Conservation (phyloP, 2,797 vertebrate genomes). For the Schizothorax lantsangensis region DNA sequence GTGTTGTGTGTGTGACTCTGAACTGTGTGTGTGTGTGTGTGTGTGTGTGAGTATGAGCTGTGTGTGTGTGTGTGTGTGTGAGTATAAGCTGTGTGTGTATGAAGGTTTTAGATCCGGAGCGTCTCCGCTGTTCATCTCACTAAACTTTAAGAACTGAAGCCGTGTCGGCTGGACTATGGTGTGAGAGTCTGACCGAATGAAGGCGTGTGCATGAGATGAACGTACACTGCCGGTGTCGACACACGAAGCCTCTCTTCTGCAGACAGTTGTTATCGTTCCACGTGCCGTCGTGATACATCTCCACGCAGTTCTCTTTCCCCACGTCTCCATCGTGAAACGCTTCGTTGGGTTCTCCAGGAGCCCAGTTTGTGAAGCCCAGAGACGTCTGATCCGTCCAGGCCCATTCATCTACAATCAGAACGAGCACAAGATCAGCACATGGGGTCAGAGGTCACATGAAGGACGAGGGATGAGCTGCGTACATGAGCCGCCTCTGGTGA, state of each 20-base stretch:
- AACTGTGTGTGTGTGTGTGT: neutral
- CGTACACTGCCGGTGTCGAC: slow-evolving; percentile 78
- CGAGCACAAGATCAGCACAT: neutral
- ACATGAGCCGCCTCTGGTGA: slow-evolving; percentile 77
- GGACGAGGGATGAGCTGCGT: slow-evolving; percentile 47
- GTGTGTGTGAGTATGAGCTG: neutral
- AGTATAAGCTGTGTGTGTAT: neutral
- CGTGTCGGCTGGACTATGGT: neutral
- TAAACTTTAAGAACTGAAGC: neutral
- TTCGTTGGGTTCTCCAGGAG: slow-evolving; percentile 73
- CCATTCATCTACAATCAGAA: slow-evolving; percentile 75
- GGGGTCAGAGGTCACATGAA: neutral
- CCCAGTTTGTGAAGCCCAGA: slow-evolving; percentile 80
- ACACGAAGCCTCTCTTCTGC: slow-evolving; percentile 78
- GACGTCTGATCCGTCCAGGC: slow-evolving; percentile 75
- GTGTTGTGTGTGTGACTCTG: neutral
- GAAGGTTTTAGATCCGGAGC: neutral
- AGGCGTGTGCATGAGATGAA: neutral
- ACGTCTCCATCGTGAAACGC: slow-evolving; percentile 69
- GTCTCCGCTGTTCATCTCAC: neutral
- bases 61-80: neutral
- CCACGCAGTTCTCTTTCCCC: slow-evolving; percentile 78
- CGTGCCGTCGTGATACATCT: slow-evolving; percentile 78
- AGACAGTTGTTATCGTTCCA: slow-evolving; percentile 84
- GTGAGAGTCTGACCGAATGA: neutral